Evolutionary conservation across 2,797 vertebrate species (phyloP).

Genomic region (Gymnopithys bicolor): DNA sequence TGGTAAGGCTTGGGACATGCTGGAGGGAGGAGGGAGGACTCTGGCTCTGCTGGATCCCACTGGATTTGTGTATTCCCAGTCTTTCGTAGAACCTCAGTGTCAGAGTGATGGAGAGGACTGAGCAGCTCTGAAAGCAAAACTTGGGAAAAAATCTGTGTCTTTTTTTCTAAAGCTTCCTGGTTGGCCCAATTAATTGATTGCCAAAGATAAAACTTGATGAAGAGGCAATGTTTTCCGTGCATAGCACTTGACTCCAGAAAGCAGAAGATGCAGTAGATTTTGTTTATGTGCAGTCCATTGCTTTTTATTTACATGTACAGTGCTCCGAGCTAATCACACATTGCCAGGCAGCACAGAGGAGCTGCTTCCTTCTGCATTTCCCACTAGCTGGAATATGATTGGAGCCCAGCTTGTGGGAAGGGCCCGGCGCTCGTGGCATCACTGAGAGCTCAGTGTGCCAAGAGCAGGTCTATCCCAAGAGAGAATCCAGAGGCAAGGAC

Average conservation of each 20-base stretch:
- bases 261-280: constrained; percentile 43
- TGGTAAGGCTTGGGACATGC: not conserved
- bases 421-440: not conserved
- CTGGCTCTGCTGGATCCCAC: not conserved
- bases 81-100: fast-evolving
- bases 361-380: not conserved
- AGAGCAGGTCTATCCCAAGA: not conserved
- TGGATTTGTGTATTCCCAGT: not conserved
- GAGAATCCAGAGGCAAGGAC: not conserved
- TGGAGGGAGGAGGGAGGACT: not conserved
- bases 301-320: not conserved
- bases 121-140: not conserved
- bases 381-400: fast-evolving
- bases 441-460: not conserved
- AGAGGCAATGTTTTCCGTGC: constrained; percentile 44
- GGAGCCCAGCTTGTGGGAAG: not conserved
- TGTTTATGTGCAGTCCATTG: constrained; percentile 31
- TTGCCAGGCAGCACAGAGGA: not conserved
- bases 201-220: constrained; percentile 33
- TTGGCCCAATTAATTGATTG: constrained; percentile 30
- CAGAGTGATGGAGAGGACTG: not conserved
- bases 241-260: not conserved
- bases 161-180: not conserved
- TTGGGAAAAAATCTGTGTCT: not conserved
- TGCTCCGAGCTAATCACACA: not conserved